Percentiles rank a stretch among this genome's conserved stretches.
Conservation (phyloP, 2,113 vertebrate genomes). For the Ascaphus truei region DNA sequence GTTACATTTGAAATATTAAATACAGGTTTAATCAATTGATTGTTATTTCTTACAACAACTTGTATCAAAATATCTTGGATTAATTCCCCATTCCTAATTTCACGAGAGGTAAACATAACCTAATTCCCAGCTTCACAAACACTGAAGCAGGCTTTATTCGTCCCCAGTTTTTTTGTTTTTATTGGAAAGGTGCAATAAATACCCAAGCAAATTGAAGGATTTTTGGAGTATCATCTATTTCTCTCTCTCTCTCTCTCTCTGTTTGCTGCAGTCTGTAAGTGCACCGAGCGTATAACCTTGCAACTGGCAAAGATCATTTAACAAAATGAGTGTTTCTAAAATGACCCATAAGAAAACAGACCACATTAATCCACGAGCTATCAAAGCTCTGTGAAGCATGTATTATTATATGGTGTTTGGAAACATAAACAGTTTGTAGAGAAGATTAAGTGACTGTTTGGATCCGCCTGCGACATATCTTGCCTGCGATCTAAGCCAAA, state of each 20-base stretch:
- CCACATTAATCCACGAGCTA: slow-evolving; percentile 66
- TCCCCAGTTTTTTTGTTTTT: too few species aligned
- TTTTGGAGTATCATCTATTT: neutral
- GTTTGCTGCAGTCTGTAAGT: neutral
- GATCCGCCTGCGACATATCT: slow-evolving; percentile 76
- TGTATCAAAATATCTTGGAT: too few species aligned
- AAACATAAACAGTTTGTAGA: slow-evolving; percentile 79
- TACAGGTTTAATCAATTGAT: too few species aligned
- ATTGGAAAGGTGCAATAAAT: too few species aligned
- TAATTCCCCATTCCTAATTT: too few species aligned
- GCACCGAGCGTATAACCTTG: slow-evolving; percentile 51
- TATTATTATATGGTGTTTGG: slow-evolving; percentile 71
- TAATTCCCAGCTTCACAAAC: too few species aligned
- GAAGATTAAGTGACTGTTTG: slow-evolving; percentile 75
- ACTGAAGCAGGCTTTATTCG: too few species aligned
- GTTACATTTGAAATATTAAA: too few species aligned
- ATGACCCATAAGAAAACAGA: slow-evolving; percentile 57
- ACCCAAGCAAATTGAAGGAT: too few species aligned
- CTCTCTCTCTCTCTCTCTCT: neutral
- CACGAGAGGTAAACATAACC: too few species aligned
- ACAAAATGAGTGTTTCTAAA: slow-evolving; percentile 62
- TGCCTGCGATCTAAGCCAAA: slow-evolving; percentile 73
- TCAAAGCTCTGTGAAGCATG: slow-evolving; percentile 66
- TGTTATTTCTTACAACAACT: too few species aligned
- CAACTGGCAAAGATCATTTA: slow-evolving; percentile 67